Evolutionary conservation across 1,140 invertebrate species (phyloP), one percentile per base, ranked within the genome.

Genomic region (Ctenoplectra terminalis): DNA sequence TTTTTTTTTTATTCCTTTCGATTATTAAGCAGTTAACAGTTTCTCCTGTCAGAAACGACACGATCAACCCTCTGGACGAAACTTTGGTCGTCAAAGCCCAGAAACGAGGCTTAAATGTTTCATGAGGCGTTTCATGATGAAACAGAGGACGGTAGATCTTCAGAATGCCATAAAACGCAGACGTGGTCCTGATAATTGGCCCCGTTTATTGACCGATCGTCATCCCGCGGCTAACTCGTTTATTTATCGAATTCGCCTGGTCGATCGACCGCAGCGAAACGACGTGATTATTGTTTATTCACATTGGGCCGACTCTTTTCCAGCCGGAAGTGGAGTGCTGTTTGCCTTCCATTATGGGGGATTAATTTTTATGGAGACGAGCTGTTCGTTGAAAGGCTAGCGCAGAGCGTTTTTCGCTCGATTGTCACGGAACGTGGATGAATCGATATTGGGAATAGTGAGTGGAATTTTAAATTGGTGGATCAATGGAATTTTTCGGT

Each of bases 241-340:
- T 85, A 84, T 85, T 85, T 84, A 84, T 81, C 71, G 58, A 84
- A 66, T 71, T 23, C 37, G 40, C 37, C 54, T 23, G 20, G 50
- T 48, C 66, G 34, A 78, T 84, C 80, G 73, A 61, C 72, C 52
- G 46, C 58, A 26, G 73, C 13, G 50, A n/a, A n/a, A n/a, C 50
- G 69, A 60, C 46, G 61, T 72, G 69, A 84, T 82, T 82, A 52
- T 73, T 79, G 81, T 83, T 85, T 85, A 83, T 85, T 83, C 83
- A 31, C 50, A 58, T 64, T 40, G 34, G 54, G n/a, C 54, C 60
- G 73, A 61, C 73, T 64, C 79, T 60, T 29, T 50, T n/a, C 31
- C 31, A 23, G 3, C 23, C 11, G 31, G 52, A n/a, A 37, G 20
- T 15, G 8, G 7, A 54, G 15, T 9, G 29, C 20, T 43, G 69